Conservation (phyloP, 2,113 vertebrate species). For the Sceloporus undulatus region DNA sequence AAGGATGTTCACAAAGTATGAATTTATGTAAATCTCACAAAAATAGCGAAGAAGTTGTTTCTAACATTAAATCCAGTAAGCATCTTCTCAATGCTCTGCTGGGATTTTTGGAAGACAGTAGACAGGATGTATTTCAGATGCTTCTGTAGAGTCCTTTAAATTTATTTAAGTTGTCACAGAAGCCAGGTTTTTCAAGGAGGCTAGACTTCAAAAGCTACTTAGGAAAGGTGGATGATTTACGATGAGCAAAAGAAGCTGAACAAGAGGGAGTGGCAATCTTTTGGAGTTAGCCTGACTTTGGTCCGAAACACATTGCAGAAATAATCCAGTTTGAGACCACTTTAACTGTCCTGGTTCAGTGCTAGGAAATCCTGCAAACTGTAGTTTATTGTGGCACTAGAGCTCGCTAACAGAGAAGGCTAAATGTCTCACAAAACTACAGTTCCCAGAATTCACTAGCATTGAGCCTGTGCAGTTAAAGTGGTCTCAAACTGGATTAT, state of each 20-base stretch:
- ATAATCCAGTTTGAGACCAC: too few species aligned
- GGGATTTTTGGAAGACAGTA: neutral
- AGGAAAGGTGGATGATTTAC: conserved; percentile 29
- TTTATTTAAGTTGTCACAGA: conserved; percentile 17
- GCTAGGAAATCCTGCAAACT: too few species aligned
- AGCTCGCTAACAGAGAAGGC: too few species aligned
- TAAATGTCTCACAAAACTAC: too few species aligned
- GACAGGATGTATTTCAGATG: neutral
- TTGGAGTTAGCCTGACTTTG: conserved; percentile 8
- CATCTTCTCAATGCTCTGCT: neutral
- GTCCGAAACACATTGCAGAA: neutral
- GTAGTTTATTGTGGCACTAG: too few species aligned
- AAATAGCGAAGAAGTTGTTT: conserved; percentile 20
- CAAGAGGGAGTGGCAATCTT: neutral
- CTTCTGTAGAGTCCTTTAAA: conserved; percentile 36
- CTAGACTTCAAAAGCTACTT: conserved; percentile 2
- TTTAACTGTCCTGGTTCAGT: too few species aligned
- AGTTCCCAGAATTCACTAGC: too few species aligned
- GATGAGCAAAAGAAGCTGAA: neutral
- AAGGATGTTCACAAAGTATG: conserved; percentile 14
- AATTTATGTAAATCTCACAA: conserved; percentile 50
- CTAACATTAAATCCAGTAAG: conserved; percentile 21
- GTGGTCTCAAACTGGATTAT: too few species aligned
- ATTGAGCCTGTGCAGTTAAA: too few species aligned
- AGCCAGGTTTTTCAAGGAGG: neutral